These are phyloP conservation scores for Myotis myotis DNA, from an alignment of 2,797 vertebrate species.

Conservation along the genomic window DNA sequence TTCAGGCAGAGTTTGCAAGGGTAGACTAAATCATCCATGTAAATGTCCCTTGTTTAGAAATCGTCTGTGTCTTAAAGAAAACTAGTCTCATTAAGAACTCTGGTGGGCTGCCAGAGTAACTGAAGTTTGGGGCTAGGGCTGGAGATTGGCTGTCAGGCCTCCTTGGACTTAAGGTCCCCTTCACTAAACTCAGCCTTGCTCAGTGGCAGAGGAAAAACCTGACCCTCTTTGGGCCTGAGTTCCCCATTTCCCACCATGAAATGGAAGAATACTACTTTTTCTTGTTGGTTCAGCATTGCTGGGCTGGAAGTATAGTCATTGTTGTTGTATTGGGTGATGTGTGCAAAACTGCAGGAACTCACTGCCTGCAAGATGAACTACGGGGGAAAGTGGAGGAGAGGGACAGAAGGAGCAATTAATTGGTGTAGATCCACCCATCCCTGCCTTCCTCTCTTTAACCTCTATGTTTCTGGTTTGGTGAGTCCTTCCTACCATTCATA, in stretches of 20 bases:
- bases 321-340: conserved; percentile 64
- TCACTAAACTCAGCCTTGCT: background rate
- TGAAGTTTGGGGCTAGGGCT: background rate
- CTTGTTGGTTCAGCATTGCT: conserved; percentile 43
- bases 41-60: background rate
- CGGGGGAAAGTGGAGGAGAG: conserved; percentile 34
- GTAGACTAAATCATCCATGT: background rate
- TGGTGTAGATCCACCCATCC: conserved; percentile 30
- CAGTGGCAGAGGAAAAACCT: background rate
- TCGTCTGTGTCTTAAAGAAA: conserved; percentile 33
- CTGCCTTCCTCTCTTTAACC: conserved; percentile 54
- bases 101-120: background rate
- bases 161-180: background rate
- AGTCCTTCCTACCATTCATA: conserved; percentile 63
- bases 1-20: background rate
- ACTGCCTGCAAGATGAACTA: conserved; percentile 49
- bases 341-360: conserved; percentile 55
- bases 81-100: background rate
- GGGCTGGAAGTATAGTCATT: conserved; percentile 53
- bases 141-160: background rate
- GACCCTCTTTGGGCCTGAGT: conserved; percentile 45
- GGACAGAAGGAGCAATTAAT: background rate
- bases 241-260: background rate
- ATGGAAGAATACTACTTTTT: conserved; percentile 64
- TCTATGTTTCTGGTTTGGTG: conserved; percentile 67